Evolutionary conservation across 37 sponge, comb jelly and placozoan species (phyloP).

Genomic region (Halisarca cf. caerulea): DNA sequence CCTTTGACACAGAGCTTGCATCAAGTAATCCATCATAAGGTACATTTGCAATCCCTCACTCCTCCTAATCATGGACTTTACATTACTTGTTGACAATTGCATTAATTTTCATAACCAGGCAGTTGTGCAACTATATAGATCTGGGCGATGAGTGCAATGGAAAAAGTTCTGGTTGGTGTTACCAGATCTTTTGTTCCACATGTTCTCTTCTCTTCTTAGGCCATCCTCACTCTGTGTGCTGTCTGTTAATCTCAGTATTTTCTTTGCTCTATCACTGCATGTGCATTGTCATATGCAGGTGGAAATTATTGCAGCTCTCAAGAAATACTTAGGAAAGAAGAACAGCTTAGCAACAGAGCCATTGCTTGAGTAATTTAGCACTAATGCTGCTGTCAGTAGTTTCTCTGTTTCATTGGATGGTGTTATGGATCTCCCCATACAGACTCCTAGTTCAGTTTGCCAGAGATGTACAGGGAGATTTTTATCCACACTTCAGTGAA

Average conservation of each 20-base stretch:
- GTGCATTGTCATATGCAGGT: constrained; percentile 27
- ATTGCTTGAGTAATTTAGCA: constrained; percentile 63
- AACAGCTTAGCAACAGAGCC: constrained; percentile 60
- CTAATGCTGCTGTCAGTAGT: background rate
- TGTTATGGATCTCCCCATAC: background rate
- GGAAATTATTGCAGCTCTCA: constrained; percentile 40
- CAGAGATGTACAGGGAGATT: constrained; percentile 85
- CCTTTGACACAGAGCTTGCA: constrained; percentile 35
- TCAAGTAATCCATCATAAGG: constrained; percentile 79
- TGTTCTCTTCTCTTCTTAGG: too few relatives aligned
- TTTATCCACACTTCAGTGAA: constrained; percentile 78
- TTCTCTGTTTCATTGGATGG: background rate
- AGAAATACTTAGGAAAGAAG: constrained; percentile 35
- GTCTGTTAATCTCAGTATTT: too few relatives aligned
- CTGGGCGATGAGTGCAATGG: too few relatives aligned
- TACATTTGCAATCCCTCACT: too few relatives aligned
- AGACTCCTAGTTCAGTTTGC: constrained; percentile 84
- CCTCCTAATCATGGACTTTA: too few relatives aligned
- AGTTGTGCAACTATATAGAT: too few relatives aligned
- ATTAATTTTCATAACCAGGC: too few relatives aligned
- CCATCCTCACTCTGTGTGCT: too few relatives aligned
- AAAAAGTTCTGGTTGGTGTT: too few relatives aligned
- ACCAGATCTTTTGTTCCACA: too few relatives aligned
- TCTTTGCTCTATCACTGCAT: too few relatives aligned
- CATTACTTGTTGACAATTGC: too few relatives aligned